These are phyloP conservation scores for Asteroscopus sphinx DNA, from an alignment of 2,888 invertebrate genomes.

Conservation along the genomic window DNA sequence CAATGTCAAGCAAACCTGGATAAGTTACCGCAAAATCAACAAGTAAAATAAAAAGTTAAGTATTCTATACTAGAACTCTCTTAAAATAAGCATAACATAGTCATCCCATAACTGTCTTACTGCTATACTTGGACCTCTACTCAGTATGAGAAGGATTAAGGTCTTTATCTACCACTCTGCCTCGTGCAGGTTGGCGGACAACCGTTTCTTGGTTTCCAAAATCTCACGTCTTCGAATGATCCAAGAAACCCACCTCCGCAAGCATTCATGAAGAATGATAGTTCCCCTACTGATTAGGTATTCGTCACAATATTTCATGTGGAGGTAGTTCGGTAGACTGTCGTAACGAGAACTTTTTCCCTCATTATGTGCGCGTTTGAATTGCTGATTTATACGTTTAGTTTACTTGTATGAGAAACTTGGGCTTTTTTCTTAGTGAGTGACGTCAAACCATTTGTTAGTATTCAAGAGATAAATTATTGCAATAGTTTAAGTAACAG, in stretches of 20 bases:
- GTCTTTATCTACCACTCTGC: no score
- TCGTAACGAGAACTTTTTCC: slow-evolving; percentile 41
- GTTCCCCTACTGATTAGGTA: slow-evolving; percentile 37
- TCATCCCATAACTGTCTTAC: no score
- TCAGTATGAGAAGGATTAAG: no score
- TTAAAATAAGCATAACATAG: no score
- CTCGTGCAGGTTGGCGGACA: no score
- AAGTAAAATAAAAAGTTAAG: no score
- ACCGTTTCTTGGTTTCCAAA: no score
- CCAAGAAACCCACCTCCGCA: background rate
- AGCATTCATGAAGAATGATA: background rate
- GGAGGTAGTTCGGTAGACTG: slow-evolving; percentile 21
- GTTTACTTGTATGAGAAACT: slow-evolving; percentile 28
- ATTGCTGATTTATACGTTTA: slow-evolving; percentile 51
- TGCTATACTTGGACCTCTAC: no score
- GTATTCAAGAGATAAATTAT: slow-evolving; percentile 5
- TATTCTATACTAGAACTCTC: no score
- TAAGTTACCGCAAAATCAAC: no score
- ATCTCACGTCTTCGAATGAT: no score
- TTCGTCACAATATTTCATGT: slow-evolving; percentile 47
- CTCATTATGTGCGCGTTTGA: slow-evolving; percentile 38
- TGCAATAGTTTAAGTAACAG: background rate
- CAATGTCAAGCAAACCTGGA: no score
- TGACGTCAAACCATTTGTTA: background rate
- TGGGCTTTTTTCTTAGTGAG: slow-evolving; percentile 4